Conservation (phyloP, 2,797 vertebrate genomes). For the Phataginus tricuspis region DNA sequence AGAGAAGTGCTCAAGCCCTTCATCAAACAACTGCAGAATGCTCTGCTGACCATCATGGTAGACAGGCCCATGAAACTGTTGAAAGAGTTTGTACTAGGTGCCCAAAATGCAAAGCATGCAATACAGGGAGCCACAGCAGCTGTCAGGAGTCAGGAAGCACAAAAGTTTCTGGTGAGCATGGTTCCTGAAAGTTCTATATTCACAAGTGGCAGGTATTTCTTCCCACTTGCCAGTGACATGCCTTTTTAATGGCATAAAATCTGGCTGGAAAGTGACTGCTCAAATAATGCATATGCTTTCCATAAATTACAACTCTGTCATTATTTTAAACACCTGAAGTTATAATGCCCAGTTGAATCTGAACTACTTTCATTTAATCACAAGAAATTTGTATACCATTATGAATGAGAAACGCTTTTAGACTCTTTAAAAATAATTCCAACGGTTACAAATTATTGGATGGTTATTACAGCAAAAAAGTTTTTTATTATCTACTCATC, state of each 20-base stretch:
- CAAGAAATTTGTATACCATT: background rate
- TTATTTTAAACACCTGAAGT: constrained; percentile 15
- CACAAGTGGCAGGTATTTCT: background rate
- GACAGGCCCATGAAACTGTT: background rate
- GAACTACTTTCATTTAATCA: constrained; percentile 23
- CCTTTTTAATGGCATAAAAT: background rate
- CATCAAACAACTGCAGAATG: background rate
- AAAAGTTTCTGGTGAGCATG: background rate
- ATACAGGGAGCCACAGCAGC: background rate
- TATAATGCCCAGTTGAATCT: background rate
- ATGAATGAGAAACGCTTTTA: background rate
- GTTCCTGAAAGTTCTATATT: background rate
- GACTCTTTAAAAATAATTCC: constrained; percentile 45
- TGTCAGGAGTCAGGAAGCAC: background rate
- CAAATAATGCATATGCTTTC: background rate
- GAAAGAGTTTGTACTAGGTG: background rate
- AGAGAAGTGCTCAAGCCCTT: background rate
- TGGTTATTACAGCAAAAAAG: background rate
- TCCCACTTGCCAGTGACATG: background rate
- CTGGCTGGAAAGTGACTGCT: background rate
- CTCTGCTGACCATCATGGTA: background rate
- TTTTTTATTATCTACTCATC: background rate
- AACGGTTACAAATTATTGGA: constrained; percentile 10
- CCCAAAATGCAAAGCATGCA: background rate
- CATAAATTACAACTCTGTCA: background rate